Evolutionary conservation across 1,140 invertebrate genomes (phyloP).

Genomic region (Lamellibrachia luymesi): DNA sequence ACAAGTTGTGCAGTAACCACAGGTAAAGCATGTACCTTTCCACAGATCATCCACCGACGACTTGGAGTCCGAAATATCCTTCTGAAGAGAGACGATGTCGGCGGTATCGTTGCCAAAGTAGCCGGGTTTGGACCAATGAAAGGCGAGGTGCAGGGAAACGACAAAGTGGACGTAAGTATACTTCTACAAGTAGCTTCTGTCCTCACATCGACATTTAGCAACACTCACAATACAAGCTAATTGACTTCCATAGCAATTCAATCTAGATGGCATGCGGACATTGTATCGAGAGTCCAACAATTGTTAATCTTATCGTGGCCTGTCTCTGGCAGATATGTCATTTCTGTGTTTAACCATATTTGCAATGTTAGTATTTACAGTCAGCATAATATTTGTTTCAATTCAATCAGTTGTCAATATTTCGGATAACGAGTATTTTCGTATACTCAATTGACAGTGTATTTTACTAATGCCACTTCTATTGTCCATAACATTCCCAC

Average conservation of each 20-base stretch:
- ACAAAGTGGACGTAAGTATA: neutral
- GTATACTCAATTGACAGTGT: too few relatives aligned
- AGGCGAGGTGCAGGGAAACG: conserved; percentile 8
- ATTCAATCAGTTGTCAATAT: too few relatives aligned
- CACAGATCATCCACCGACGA: conserved; percentile 22
- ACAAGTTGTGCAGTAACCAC: neutral
- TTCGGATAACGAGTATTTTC: too few relatives aligned
- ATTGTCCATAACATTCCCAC: too few relatives aligned
- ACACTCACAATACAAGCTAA: neutral
- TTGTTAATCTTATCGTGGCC: too few relatives aligned
- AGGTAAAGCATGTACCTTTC: neutral
- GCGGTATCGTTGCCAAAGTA: conserved; percentile 15
- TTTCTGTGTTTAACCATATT: too few relatives aligned
- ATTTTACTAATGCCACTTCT: too few relatives aligned
- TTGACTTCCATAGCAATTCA: neutral
- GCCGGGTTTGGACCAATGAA: conserved; percentile 21
- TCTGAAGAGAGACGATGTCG: neutral
- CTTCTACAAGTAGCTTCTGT: neutral
- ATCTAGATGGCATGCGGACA: neutral
- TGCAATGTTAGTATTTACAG: too few relatives aligned
- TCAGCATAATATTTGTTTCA: too few relatives aligned
- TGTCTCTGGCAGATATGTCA: too few relatives aligned
- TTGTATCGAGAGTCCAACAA: too few relatives aligned
- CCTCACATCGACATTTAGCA: neutral
- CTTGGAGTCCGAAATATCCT: conserved; percentile 20